Evolutionary conservation across 2,888 invertebrate genomes (phyloP), one percentile per base, ranked within the genome.

Genomic region (Pammene aurita): DNA sequence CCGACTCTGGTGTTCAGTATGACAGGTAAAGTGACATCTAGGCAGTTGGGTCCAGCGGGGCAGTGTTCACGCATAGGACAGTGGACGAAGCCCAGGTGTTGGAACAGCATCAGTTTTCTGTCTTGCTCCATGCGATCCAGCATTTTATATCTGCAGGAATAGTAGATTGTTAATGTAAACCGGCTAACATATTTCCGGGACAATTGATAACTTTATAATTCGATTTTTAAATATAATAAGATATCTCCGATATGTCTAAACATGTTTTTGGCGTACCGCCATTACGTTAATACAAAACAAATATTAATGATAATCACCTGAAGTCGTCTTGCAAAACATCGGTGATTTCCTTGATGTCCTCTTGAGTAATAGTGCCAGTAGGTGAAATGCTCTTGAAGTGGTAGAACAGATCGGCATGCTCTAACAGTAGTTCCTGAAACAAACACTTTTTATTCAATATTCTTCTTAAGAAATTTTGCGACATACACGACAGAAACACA

Each of bases 61-160:
- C 99, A 99, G 85, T 98, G 97, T 86, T 98, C 98, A 66, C 97
- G 93, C 86, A 98, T 97, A 13, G 98, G 98, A 85, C 97, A 97
- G 90, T 98, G 98, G 67, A 98, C 96, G 89, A 99, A 99, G 70
- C 98, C 98, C 54, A 98, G 93, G 88, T 98, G 98, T 86, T 98
- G 98, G 80, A 98, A 97, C 71, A 99, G 93, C 95, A 99, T 97
- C 76, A 98, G 93, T 86, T 98, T 97, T 73, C 99, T 93, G 83
- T 99, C 98, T 88, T 98, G 98, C 90, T 98, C 98, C 86, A 99
- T 94, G 67, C 98, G 95, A 88, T 98, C 97, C 82, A 99, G 93
- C 87, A 97, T 96, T 89, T 98, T 98, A 90, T 98, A 99, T 89
- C 98, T 97, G 77, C 0, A 42, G 54, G 44, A 62, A 35, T 34